Evolutionary conservation across 2,888 invertebrate genomes (phyloP), one percentile per base, ranked within the genome.

Genomic region (Chesias legatella): DNA sequence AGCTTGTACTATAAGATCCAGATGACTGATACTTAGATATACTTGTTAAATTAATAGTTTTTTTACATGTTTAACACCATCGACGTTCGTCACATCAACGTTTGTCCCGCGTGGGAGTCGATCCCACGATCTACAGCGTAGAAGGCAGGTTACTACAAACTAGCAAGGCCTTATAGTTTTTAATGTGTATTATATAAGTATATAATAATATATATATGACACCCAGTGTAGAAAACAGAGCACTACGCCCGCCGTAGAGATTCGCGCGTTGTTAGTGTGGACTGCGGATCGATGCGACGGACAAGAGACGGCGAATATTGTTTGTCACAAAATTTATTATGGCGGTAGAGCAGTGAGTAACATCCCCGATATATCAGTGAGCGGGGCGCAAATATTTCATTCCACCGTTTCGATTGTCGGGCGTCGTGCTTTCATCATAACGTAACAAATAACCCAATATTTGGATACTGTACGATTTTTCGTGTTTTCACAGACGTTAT

Each of bases 251-350:
- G 53, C 42, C 50, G 59, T 50, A 58, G 56, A 56, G 61, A 59
- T 56, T 58, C 60, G 56, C 55, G 53, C 52, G 62, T 78, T 73
- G 78, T 79, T 67, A 58, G 50, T 37, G 42, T 46, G 60, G 73
- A 75, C 74, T 78, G 79, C 47, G 60, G 73, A 75, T 75, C 79
- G 79, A 80, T 79, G 74, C 67, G 66, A 56, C 67, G 75, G 76
- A 86, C 83, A 83, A 83, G 79, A 77, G 82, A 72, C 68, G 52
- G 72, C 74, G 79, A 80, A 84, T 84, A 84, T 83, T 84, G 84
- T 85, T 84, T 83, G 83, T 80, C 77, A 80, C 77, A 74, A 83
- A 84, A 84, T 84, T 84, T 85, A 84, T 84, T 84, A 81, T 70
- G 68, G 75, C 71, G 62, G 63, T 65, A 47, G 47, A 44, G 33